These are phyloP conservation scores for Malacoctenus gilli DNA, from an alignment of 2,797 vertebrate genomes.

Conservation along the genomic window DNA sequence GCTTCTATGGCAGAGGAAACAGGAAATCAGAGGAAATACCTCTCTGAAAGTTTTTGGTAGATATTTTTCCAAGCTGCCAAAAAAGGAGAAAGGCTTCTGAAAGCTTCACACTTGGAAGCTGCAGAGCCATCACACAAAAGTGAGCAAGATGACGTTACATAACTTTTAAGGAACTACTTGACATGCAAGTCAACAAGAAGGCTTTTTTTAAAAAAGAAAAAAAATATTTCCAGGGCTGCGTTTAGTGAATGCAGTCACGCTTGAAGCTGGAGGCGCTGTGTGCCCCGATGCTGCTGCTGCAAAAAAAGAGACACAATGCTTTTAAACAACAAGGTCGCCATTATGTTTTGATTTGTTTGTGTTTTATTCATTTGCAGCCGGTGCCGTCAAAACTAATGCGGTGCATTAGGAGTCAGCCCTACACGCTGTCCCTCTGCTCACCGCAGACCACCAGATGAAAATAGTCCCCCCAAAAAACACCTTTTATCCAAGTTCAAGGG, in stretches of 20 bases:
- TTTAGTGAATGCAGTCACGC: not conserved
- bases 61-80: no score
- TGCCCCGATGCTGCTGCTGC: slow-evolving; percentile 1
- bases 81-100: no score
- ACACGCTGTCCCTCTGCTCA: not conserved
- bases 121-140: no score
- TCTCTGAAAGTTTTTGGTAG: no score
- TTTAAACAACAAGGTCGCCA: no score
- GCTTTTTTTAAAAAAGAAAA: not conserved
- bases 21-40: no score
- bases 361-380: not conserved
- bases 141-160: slow-evolving; percentile 1
- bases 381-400: not conserved
- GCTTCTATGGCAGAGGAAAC: no score
- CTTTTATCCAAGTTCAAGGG: no score
- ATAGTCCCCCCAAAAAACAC: no score
- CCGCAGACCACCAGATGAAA: no score
- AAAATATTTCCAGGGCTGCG: no score
- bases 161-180: slow-evolving; percentile 10
- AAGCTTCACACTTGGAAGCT: no score
- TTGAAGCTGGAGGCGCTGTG: not conserved
- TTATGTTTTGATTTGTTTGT: not conserved
- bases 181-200: not conserved
- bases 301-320: not conserved
- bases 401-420: not conserved